phyloP scores from a whole-genome alignment of 2,113 vertebrate species.

The Riparia riparia region DNA sequence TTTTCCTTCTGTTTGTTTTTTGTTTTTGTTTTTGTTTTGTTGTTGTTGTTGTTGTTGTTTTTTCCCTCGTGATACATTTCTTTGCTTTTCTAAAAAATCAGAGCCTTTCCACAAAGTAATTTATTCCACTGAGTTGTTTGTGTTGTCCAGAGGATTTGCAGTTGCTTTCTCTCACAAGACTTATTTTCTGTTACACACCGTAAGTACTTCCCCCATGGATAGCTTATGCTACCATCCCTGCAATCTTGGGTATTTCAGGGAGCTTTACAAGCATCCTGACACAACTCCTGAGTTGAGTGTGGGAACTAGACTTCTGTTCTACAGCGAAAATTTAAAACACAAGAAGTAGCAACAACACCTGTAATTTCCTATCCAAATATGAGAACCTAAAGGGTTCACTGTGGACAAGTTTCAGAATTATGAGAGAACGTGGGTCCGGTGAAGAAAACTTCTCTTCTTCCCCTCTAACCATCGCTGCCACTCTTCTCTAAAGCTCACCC shows the following conservation, averaged over 20 bases:
- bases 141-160: neutral
- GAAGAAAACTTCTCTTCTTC: neutral
- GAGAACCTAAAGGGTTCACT: neutral
- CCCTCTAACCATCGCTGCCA: neutral
- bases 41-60: too few species aligned
- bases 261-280: neutral
- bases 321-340: neutral
- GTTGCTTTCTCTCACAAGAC: neutral
- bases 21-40: too few species aligned
- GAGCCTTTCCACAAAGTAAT: neutral
- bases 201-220: neutral
- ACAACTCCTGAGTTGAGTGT: neutral
- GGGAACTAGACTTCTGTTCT: neutral
- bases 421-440: neutral
- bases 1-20: too few species aligned
- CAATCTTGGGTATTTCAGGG: neutral
- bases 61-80: neutral
- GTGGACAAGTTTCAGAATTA: neutral
- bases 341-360: neutral
- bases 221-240: neutral
- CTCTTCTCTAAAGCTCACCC: neutral
- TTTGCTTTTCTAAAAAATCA: neutral
- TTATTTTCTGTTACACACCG: fast-evolving
- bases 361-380: neutral
- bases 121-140: neutral